Evolutionary conservation across 2,888 invertebrate species (phyloP).

Genomic region (Lasioglossum marginatum): DNA sequence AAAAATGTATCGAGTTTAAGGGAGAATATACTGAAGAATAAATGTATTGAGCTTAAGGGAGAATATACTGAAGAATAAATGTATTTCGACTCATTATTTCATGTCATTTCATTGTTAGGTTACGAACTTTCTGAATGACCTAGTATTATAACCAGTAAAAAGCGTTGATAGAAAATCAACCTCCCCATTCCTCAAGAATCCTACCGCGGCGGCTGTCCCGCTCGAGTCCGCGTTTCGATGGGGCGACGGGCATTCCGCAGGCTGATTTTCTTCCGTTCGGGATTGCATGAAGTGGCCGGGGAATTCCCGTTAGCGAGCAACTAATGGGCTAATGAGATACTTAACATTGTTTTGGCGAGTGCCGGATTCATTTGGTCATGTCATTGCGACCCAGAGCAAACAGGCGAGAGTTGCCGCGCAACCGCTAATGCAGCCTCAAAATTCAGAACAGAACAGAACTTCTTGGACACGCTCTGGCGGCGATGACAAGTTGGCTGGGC

Average conservation of each 20-base stretch:
- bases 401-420: not conserved
- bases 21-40: too few species aligned
- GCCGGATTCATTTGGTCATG: not conserved
- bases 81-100: too few species aligned
- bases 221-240: not conserved
- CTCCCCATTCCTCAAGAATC: too few species aligned
- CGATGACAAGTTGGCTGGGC: not conserved
- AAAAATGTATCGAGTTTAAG: too few species aligned
- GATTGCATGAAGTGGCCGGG: not conserved
- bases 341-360: not conserved
- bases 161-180: too few species aligned
- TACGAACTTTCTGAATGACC: too few species aligned
- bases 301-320: not conserved
- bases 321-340: not conserved
- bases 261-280: conserved; percentile 2
- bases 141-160: too few species aligned
- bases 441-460: not conserved
- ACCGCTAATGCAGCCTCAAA: not conserved
- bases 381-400: not conserved
- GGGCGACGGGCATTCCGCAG: not conserved
- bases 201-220: not conserved
- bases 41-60: too few species aligned
- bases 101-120: too few species aligned
- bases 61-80: too few species aligned
- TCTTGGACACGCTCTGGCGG: not conserved